Conservation (phyloP, 2,797 vertebrate species). For the Epinephelus malabaricus region DNA sequence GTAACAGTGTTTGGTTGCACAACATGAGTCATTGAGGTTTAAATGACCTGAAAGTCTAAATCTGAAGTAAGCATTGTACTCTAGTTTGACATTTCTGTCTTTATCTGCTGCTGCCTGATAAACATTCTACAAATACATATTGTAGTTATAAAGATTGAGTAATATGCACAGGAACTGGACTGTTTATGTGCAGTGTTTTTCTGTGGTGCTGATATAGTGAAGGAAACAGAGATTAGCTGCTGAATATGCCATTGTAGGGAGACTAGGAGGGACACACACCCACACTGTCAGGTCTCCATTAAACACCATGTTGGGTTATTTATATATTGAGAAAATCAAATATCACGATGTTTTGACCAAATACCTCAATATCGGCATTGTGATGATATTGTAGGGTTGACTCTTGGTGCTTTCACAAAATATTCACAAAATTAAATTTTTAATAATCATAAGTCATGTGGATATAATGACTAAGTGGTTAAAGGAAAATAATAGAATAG, state of each 20-base stretch:
- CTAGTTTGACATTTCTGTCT: constrained; percentile 6
- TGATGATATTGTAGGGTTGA: too few species aligned
- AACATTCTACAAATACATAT: constrained; percentile 19
- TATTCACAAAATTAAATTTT: too few species aligned
- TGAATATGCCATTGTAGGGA: constrained; percentile 24
- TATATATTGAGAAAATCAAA: too few species aligned
- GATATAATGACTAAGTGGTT: too few species aligned
- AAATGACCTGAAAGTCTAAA: neutral
- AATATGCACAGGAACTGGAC: constrained; percentile 21
- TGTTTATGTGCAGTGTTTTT: constrained; percentile 37
- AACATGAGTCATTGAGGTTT: constrained; percentile 8
- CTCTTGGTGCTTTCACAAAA: too few species aligned
- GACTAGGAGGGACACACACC: neutral
- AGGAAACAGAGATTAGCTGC: constrained; percentile 37
- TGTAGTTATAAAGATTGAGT: constrained; percentile 3
- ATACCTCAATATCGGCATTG: too few species aligned
- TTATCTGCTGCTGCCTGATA: constrained; percentile 24
- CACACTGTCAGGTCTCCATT: neutral
- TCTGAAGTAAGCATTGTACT: constrained; percentile 21
- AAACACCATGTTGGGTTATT: neutral
- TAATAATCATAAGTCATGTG: too few species aligned
- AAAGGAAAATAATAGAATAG: too few species aligned
- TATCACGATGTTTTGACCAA: too few species aligned
- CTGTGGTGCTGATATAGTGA: constrained; percentile 19
- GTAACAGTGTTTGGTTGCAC: neutral